Evolutionary conservation across 1,140 invertebrate species (phyloP), one percentile per base, ranked within the genome.

Genomic region (Nixonia krombeini): DNA sequence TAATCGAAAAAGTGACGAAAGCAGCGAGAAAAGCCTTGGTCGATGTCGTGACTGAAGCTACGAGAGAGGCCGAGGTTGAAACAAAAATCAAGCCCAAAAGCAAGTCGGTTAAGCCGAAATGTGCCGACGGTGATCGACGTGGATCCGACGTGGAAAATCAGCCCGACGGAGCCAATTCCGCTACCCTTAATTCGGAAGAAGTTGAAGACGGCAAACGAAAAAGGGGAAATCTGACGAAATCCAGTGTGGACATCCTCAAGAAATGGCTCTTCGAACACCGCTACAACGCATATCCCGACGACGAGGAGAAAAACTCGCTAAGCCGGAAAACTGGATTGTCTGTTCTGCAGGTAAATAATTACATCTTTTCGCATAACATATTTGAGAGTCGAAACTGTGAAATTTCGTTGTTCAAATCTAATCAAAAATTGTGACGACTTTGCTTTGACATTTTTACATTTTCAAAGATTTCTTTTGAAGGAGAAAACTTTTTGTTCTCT

Each of bases 281-380:
- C 13, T 97, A 96, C 85, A 96, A 97, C 79, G 96, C 96, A 0
- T 99, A 98, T 79, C 96, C 96, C 0, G 95, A 91, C 69, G 96
- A 98, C 76, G 90, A 90, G 12, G 95, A 98, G 81, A 99, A 98
- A 78, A 78, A 91, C 0, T 88, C 89, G 0, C 84, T 98, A 4
- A 94, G 95, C 6, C 90, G 92, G 74, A 92, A 95, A 71, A 93
- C 96, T 0, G 93, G 93, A 74, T 86, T 99, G 1, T 96, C 94
- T 0, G 91, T 96, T 0, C 86, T 96, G 7, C 94, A 94, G 87
- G 93, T 93, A 73, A 72, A 16, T 71, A n/a, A 16, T 47, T 21
- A n/a, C 40, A 33, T 46, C 15, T 29, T n/a, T n/a, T n/a, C n/a
- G n/a, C n/a, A n/a, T n/a, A n/a, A n/a, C n/a, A n/a, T n/a, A n/a